Percentiles rank a stretch among this genome's conserved stretches.
Evolutionary conservation across 2,113 vertebrate genomes (phyloP).

Genomic region (Planiliza haematocheilus): DNA sequence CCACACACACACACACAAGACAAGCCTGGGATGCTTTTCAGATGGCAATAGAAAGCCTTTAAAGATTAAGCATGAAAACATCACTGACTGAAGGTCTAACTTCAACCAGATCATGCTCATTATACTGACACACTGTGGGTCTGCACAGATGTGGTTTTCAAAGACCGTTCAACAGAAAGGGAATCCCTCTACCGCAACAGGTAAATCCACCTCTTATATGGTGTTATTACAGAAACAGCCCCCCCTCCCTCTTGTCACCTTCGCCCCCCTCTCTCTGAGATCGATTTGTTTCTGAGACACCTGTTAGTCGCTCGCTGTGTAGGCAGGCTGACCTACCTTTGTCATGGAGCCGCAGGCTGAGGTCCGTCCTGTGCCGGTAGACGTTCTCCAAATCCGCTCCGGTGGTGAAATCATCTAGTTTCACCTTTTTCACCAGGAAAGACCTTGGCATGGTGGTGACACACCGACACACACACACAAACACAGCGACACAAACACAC

Average conservation of each 20-base stretch:
- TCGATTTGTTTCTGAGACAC: slow-evolving; percentile 55
- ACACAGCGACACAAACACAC: slow-evolving; percentile 61
- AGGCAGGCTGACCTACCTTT: slow-evolving; percentile 85
- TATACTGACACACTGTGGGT: neutral
- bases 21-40: neutral
- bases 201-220: slow-evolving; percentile 20
- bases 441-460: slow-evolving; percentile 92
- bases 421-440: slow-evolving; percentile 98
- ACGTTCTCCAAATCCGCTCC: slow-evolving; percentile 87
- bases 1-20: neutral
- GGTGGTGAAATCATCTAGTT: slow-evolving; percentile 92
- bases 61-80: no score
- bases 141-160: neutral
- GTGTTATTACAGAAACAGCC: slow-evolving; percentile 22
- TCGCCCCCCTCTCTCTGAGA: slow-evolving; percentile 15
- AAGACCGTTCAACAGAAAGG: slow-evolving; percentile 4
- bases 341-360: slow-evolving; percentile 89
- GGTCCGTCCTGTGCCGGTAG: slow-evolving; percentile 89
- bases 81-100: no score
- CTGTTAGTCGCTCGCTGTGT: slow-evolving; percentile 57
- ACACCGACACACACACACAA: slow-evolving; percentile 58
- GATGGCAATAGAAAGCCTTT: neutral
- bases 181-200: slow-evolving; percentile 30
- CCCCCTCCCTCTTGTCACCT: slow-evolving; percentile 5
- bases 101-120: no score